Evolutionary conservation across 2,888 invertebrate species (phyloP), one percentile per base, ranked within the genome.

Genomic region (Cephalotes varians): DNA sequence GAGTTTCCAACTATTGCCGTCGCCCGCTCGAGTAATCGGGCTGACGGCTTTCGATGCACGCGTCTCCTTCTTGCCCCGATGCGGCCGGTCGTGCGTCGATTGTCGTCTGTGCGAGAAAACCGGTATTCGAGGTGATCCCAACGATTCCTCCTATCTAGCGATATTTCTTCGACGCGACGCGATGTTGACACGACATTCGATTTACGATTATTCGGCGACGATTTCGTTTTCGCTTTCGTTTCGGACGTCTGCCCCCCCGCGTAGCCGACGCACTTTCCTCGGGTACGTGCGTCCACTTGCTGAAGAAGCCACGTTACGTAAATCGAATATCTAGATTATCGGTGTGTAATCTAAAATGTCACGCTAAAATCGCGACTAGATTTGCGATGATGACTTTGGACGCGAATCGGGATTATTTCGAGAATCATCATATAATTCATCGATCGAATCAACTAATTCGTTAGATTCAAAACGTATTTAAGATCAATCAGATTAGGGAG

Each of bases 221-320:
- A 51, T 64, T n/a, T n/a, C 65, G 21, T 56, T 67, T 37, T 37
- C 64, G 15, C 69, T 67, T 69, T 67, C 69, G 34, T 76, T 65
- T 76, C 34, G 49, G 18, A n/a, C 9, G 6, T 65, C 49, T 34
- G 18, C 18, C 21, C 47, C n/a, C n/a, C n/a, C n/a, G n/a, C n/a
- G n/a, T n/a, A n/a, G n/a, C 21, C 71, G 37, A 64, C 71, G 65
- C 80, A 83, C 83, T 83, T 83, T 83, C 81, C 25, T 82, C 64
- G 21, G 31, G 18, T 81, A 83, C 81, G 83, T 83, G 81, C n/a
- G 7, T n/a, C 49, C 31, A 81, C 25, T 34, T 65, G 40, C 37
- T 47, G 65, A 81, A 64, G 65, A 81, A 72, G 44, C 40, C 25
- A 47, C 60, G 54, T 83, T 83, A 73, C 83, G 73, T 67, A 83